Evolutionary conservation across 2,888 invertebrate genomes (phyloP), one percentile per base, ranked within the genome.

Genomic region (Zeuzera pyrina): DNA sequence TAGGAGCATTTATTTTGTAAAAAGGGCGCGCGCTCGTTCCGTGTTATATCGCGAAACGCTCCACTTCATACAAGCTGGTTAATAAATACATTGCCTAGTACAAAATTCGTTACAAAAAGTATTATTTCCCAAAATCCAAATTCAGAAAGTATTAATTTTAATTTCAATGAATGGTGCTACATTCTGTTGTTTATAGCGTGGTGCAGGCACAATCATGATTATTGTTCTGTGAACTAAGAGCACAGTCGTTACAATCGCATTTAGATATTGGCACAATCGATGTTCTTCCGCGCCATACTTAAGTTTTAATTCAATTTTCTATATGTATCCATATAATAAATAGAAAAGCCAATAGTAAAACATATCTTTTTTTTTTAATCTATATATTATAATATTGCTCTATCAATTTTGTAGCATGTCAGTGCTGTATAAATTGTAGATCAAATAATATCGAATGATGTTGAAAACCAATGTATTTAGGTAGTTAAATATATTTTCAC

Each of bases 121-220:
- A 81, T 79, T 81, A 79, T 76, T 73, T 68, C 68, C 66, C 67
- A 72, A 77, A 70, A 70, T 76, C 57, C 45, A 67, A 76, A 78
- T 73, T 77, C 70, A 61, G 65, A 68, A 67, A 78, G 78, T 83
- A 81, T 83, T 78, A 78, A 67, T 56, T 58, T n/a, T 49, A 62
- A 60, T 65, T 67, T 58, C 61, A 61, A 61, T 49, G 41, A 58
- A 69, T 48, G 65, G 68, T 70, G 69, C 69, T 73, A 70, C 53
- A 52, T 55, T 12, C 49, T 49, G 53, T 44, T 56, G 55, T 50
- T 50, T 51, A 45, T n/a, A 47, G 55, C 48, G 38, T 65, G 49
- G 47, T 59, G 58, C 51, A 49, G 58, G 52, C 57, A 59, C 57
- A 61, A 61, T 61, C 52, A 14, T 19, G 15, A 24, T 6, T 50